Conservation (phyloP, 2,113 vertebrate species). For the Nanorana parkeri region DNA sequence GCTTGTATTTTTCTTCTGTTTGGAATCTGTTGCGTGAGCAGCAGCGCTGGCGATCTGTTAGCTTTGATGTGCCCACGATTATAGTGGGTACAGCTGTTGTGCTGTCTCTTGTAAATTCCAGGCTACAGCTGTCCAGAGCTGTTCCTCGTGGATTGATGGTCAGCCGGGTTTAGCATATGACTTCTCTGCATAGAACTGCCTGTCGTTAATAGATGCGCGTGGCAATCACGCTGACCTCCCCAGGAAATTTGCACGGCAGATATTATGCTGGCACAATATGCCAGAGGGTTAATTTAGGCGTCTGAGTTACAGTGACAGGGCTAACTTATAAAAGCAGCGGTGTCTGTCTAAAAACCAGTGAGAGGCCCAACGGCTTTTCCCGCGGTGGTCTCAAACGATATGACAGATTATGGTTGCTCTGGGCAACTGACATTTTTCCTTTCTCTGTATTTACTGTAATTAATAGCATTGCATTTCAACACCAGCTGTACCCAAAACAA, state of each 20-base stretch:
- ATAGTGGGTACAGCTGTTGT: conserved; percentile 72
- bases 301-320: too few relatives aligned
- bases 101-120: conserved; percentile 63
- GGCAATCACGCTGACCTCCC: conserved; percentile 24
- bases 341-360: too few relatives aligned
- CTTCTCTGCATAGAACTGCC: conserved; percentile 59
- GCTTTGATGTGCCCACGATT: conserved; percentile 62
- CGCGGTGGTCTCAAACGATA: too few relatives aligned
- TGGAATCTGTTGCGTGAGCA: conserved; percentile 66
- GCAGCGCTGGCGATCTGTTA: conserved; percentile 61
- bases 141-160: conserved; percentile 55
- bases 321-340: too few relatives aligned
- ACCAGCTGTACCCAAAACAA: too few relatives aligned
- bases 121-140: conserved; percentile 59
- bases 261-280: neutral
- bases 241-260: too few relatives aligned
- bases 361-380: too few relatives aligned
- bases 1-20: conserved; percentile 66
- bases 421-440: too few relatives aligned
- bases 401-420: too few relatives aligned
- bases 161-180: conserved; percentile 62
- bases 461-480: too few relatives aligned
- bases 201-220: neutral
- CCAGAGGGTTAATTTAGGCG: neutral
- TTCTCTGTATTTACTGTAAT: too few relatives aligned